phyloP scores from a whole-genome alignment of 2,888 invertebrate genomes.

The Drosophila formosana region DNA sequence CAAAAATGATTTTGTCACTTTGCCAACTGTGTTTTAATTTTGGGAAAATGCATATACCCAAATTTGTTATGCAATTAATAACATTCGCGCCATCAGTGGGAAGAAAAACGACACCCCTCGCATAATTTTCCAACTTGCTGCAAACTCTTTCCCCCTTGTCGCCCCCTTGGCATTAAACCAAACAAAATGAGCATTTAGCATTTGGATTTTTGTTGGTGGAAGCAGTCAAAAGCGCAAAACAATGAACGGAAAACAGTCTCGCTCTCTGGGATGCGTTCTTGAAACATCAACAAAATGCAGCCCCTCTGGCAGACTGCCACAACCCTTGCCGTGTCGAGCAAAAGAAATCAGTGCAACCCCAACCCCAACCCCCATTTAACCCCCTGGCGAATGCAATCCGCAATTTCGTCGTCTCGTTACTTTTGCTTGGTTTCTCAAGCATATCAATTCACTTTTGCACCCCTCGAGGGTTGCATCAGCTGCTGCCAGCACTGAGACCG shows the following conservation, averaged over 20 bases:
- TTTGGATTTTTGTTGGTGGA: constrained; percentile 54
- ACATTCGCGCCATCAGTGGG: constrained; percentile 31
- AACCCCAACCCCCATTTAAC: constrained; percentile 2
- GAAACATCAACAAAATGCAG: constrained; percentile 30
- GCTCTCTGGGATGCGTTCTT: constrained; percentile 4
- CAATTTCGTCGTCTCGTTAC: constrained; percentile 69
- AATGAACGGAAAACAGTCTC: constrained; percentile 25
- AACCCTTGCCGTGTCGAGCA: constrained; percentile 50
- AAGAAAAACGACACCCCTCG: constrained; percentile 18
- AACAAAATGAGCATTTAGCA: constrained; percentile 80
- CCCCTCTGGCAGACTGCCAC: constrained; percentile 42
- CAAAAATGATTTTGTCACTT: not conserved
- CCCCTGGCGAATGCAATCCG: constrained; percentile 60
- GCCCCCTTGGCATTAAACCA: constrained; percentile 40
- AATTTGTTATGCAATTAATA: constrained; percentile 62
- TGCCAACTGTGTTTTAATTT: constrained; percentile 15
- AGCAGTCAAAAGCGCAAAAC: constrained; percentile 49
- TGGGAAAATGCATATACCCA: constrained; percentile 17
- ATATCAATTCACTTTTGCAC: constrained; percentile 79
- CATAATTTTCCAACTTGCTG: constrained; percentile 13
- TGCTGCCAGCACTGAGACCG: not conserved
- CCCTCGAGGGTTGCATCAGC: constrained; percentile 49
- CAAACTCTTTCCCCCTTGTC: not conserved
- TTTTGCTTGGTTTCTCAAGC: constrained; percentile 80
- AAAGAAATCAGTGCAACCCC: constrained; percentile 54